These are phyloP conservation scores for Lacerta bilineata DNA, from an alignment of 2,797 vertebrate genomes.

Conservation along the genomic window DNA sequence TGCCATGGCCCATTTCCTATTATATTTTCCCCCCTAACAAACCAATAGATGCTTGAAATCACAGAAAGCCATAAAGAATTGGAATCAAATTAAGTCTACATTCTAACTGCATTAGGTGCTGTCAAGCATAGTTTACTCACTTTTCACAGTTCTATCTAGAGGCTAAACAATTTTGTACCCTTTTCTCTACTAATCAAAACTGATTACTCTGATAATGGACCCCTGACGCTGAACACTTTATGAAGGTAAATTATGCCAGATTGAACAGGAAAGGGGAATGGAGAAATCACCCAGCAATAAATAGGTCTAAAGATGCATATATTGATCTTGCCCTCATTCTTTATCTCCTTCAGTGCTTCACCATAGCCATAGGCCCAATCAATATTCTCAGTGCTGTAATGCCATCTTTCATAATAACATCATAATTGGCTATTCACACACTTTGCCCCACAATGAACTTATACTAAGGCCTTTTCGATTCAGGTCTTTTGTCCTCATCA, in stretches of 20 bases:
- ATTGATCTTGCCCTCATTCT: slow-evolving; percentile 71
- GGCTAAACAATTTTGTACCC: slow-evolving; percentile 81
- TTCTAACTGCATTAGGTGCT: slow-evolving; percentile 86
- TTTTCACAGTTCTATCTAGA: slow-evolving; percentile 82
- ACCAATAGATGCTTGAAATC: slow-evolving; percentile 88
- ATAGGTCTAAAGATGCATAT: slow-evolving; percentile 78
- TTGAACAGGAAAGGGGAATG: slow-evolving; percentile 78
- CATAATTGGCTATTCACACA: slow-evolving; percentile 85
- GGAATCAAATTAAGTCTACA: slow-evolving; percentile 93
- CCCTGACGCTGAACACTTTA: slow-evolving; percentile 76
- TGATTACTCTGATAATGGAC: slow-evolving; percentile 79
- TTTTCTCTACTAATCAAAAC: slow-evolving; percentile 81
- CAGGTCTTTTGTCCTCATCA: slow-evolving; percentile 50
- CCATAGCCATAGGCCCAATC: slow-evolving; percentile 88
- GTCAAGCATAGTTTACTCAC: slow-evolving; percentile 85
- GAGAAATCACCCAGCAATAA: slow-evolving; percentile 77
- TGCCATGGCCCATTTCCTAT: slow-evolving; percentile 80
- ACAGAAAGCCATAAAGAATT: slow-evolving; percentile 83
- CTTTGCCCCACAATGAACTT: slow-evolving; percentile 75
- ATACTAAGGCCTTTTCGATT: slow-evolving; percentile 19
- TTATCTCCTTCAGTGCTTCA: slow-evolving; percentile 81
- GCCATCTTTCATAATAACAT: slow-evolving; percentile 86
- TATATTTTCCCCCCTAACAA: slow-evolving; percentile 87
- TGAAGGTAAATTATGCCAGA: slow-evolving; percentile 80
- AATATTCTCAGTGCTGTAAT: slow-evolving; percentile 84